Conservation (phyloP, 2,113 vertebrate species). For the Odocoileus virginianus region DNA sequence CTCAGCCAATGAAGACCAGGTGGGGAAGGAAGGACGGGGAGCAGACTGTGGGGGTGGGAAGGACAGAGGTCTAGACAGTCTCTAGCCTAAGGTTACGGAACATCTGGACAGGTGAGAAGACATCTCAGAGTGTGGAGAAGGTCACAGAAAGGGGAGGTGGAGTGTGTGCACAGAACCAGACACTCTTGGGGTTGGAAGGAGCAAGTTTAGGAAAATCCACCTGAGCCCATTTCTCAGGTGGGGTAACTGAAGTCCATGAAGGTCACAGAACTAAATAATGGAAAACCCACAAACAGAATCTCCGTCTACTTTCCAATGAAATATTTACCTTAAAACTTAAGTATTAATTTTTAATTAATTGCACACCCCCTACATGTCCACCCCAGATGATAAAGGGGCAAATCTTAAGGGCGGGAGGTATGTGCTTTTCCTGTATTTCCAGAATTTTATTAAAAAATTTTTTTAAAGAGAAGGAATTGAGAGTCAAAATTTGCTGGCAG, state of each 20-base stretch:
- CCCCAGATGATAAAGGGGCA: not conserved
- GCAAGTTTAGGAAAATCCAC: not conserved
- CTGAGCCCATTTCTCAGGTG: not conserved
- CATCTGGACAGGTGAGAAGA: not conserved
- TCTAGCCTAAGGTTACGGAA: not conserved
- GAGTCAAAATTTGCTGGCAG: not conserved
- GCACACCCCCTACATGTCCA: not conserved
- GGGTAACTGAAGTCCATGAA: not conserved
- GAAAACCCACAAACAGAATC: not conserved
- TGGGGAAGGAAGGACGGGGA: accelerated
- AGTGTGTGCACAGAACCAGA: not conserved
- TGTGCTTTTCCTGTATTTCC: not conserved
- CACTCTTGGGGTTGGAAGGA: not conserved
- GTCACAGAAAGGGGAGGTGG: not conserved
- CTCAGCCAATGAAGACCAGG: not conserved
- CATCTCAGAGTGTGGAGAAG: not conserved
- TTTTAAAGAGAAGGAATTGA: not conserved
- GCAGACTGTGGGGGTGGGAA: not conserved
- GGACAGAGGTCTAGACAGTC: not conserved
- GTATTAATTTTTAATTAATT: not conserved
- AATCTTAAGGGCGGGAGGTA: not conserved
- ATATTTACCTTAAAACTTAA: not conserved
- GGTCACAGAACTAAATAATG: not conserved
- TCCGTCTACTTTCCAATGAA: not conserved
- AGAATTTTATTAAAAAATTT: not conserved